phyloP scores from a whole-genome alignment of 2,888 invertebrate species.

The Leucoptera coffeella region DNA sequence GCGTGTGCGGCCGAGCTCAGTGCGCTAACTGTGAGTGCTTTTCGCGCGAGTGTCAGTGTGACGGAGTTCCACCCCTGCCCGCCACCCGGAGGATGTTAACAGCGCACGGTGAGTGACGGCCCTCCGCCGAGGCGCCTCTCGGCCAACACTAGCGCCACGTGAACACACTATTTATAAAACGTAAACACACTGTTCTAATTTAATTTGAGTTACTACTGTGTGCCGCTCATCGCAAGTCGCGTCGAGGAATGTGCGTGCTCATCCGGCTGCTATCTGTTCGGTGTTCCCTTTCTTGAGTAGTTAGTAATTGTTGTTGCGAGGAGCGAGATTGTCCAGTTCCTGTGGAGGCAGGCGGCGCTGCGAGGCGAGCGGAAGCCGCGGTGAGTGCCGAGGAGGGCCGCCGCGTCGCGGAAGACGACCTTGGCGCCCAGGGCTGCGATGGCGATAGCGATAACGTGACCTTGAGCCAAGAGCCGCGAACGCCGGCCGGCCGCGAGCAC shows the following conservation, averaged over 20 bases:
- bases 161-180: constrained; percentile 46
- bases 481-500: constrained; percentile 39
- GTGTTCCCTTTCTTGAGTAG: constrained; percentile 12
- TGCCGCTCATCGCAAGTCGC: too few species aligned
- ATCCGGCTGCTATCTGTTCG: constrained; percentile 18
- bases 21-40: constrained; percentile 52
- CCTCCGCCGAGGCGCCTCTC: constrained; percentile 15
- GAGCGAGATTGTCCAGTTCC: constrained; percentile 42
- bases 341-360: constrained; percentile 19
- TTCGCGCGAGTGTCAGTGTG: constrained; percentile 48
- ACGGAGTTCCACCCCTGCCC: constrained; percentile 31
- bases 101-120: constrained; percentile 46
- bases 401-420: too few species aligned
- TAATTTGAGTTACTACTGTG: constrained; percentile 26
- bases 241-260: constrained; percentile 27
- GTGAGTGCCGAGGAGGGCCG: constrained; percentile 7
- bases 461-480: constrained; percentile 38
- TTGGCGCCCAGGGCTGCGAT: constrained; percentile 39
- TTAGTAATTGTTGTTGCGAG: constrained; percentile 39
- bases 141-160: constrained; percentile 37
- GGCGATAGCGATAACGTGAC: constrained; percentile 49
- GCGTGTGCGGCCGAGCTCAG: constrained; percentile 46
- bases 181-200: constrained; percentile 48
- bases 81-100: constrained; percentile 47
- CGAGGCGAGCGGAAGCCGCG: constrained; percentile 9